Evolutionary conservation across 2,797 vertebrate species (phyloP).

Genomic region (Cynopterus sphinx): DNA sequence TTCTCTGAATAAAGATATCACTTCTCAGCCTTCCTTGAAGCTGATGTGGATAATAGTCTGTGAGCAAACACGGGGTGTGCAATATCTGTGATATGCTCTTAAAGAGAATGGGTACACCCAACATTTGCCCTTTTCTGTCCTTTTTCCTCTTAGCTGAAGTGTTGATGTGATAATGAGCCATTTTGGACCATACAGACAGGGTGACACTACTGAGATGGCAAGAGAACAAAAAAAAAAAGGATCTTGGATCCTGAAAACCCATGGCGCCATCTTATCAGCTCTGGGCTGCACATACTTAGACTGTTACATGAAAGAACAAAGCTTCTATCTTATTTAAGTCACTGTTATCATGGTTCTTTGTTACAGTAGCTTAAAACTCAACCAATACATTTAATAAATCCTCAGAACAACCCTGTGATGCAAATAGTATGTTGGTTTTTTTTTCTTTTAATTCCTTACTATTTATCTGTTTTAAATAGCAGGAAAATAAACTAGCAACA

Average conservation of each 20-base stretch:
- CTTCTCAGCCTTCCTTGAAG: not conserved
- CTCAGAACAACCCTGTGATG: not conserved
- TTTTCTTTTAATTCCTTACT: not conserved
- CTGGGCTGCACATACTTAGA: not conserved
- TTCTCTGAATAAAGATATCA: not conserved
- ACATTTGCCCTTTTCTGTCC: not conserved
- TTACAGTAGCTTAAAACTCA: conserved; percentile 48
- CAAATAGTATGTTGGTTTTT: not conserved
- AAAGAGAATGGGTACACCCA: not conserved
- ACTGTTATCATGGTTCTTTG: conserved; percentile 15
- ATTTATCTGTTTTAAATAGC: not conserved
- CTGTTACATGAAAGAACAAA: conserved; percentile 36
- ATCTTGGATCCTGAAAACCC: not conserved
- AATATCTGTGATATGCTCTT: not conserved
- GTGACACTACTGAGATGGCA: conserved; percentile 61
- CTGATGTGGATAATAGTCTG: not conserved
- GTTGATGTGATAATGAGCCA: conserved; percentile 62
- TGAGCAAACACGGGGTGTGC: not conserved
- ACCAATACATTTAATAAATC: conserved; percentile 14
- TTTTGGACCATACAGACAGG: not conserved
- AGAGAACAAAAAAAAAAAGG: conserved; percentile 46
- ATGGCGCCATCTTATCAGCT: conserved; percentile 70
- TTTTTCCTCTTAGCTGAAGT: conserved; percentile 47
- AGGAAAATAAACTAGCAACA: not conserved
- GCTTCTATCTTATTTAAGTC: conserved; percentile 42